A percentile compares a stretch with the other conserved stretches of the same genome.
Evolutionary conservation across 2,113 vertebrate species (phyloP).

Genomic region (Hemiscyllium ocellatum): DNA sequence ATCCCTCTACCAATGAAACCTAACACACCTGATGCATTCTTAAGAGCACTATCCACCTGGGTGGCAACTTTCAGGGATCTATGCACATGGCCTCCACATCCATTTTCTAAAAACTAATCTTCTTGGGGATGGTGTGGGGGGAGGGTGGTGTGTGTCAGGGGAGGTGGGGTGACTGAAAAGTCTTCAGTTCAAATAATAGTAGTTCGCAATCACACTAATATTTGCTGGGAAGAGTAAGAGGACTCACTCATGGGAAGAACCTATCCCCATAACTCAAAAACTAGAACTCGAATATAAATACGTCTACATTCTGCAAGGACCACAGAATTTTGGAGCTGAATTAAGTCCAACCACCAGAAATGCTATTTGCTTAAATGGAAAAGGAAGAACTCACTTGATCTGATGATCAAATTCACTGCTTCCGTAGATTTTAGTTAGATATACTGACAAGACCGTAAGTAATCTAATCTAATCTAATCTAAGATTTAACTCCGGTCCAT

Average conservation of each 20-base stretch:
- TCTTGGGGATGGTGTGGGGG: not conserved
- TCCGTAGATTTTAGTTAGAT: not conserved
- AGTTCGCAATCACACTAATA: conserved; percentile 51
- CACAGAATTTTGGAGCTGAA: not conserved
- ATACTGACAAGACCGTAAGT: not conserved
- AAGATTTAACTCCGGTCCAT: not conserved
- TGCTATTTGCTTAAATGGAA: not conserved
- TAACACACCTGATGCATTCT: no score
- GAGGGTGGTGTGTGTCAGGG: not conserved
- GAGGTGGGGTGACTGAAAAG: conserved; percentile 44
- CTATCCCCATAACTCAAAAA: not conserved
- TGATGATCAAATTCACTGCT: not conserved
- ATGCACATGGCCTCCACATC: no score
- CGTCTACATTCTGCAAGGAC: conserved; percentile 47
- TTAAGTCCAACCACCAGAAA: not conserved
- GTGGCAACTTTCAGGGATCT: no score
- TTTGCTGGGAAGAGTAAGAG: conserved; percentile 45
- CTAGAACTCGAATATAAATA: conserved; percentile 62
- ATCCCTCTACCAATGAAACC: no score
- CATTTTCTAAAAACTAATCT: conserved; percentile 52
- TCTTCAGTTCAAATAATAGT: conserved; percentile 48
- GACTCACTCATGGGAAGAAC: conserved; percentile 39
- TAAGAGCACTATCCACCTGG: no score
- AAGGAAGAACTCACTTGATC: not conserved
- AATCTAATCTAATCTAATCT: no score